Conservation (phyloP, 1,140 invertebrate species). For the Zaprionus taronus region DNA sequence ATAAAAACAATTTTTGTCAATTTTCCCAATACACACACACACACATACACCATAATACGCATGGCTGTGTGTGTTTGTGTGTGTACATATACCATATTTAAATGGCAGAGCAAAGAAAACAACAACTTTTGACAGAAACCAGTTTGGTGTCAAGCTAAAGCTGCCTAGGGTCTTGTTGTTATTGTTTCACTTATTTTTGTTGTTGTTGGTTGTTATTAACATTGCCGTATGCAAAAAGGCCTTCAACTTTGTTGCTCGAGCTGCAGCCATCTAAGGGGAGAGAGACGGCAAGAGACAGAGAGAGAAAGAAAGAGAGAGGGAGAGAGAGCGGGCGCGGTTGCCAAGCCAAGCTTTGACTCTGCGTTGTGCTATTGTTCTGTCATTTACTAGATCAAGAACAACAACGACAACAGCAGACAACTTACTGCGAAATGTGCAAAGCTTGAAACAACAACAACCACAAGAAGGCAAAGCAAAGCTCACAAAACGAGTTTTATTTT, state of each 20-base stretch:
- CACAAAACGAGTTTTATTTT: slow-evolving; percentile 46
- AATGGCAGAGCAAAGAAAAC: slow-evolving; percentile 50
- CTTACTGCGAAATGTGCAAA: slow-evolving; percentile 26
- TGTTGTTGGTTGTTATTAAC: slow-evolving; percentile 43
- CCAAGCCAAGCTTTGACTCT: slow-evolving; percentile 9
- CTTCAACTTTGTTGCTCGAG: slow-evolving; percentile 63
- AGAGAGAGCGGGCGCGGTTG: slow-evolving; percentile 14
- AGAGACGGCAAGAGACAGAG: neutral
- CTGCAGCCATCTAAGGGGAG: slow-evolving; percentile 15
- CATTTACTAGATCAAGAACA: slow-evolving; percentile 40
- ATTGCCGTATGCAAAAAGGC: slow-evolving; percentile 66
- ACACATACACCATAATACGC: neutral
- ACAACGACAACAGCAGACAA: slow-evolving; percentile 2
- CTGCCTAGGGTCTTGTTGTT: slow-evolving; percentile 34
- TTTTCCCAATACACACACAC: neutral
- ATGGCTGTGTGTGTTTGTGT: neutral
- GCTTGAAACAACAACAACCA: slow-evolving; percentile 24
- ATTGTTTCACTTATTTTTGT: slow-evolving; percentile 34
- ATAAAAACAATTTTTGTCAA: slow-evolving; percentile 7
- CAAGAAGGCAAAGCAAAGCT: slow-evolving; percentile 30
- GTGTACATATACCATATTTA: slow-evolving; percentile 25
- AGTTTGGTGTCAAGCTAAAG: slow-evolving; percentile 30
- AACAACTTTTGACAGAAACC: slow-evolving; percentile 49
- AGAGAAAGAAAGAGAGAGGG: slow-evolving; percentile 12
- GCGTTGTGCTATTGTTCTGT: slow-evolving; percentile 41